These are phyloP conservation scores for Siniperca undulata DNA, from an alignment of 2,797 vertebrate genomes.

Conservation along the genomic window DNA sequence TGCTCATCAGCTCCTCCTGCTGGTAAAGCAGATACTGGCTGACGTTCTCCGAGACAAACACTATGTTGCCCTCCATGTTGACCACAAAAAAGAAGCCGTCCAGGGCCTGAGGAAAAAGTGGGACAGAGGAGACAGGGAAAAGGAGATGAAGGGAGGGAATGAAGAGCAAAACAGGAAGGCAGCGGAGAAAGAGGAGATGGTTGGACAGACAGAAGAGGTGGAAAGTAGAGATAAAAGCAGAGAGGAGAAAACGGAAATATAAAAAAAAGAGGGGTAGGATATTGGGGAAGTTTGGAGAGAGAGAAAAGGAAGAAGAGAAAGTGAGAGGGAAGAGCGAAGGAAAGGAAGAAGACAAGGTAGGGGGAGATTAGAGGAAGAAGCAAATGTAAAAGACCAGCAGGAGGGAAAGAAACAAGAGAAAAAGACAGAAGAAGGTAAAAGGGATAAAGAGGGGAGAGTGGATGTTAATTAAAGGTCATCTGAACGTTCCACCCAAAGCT, in stretches of 20 bases:
- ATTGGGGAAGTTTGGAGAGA: neutral
- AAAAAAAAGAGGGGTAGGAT: neutral
- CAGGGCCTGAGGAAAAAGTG: conserved; percentile 65
- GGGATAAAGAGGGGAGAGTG: neutral
- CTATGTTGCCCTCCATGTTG: conserved; percentile 80
- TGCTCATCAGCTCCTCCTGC: conserved; percentile 95
- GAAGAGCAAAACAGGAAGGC: neutral
- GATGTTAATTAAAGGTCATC: conserved; percentile 41
- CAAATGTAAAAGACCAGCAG: neutral
- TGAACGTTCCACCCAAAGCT: conserved; percentile 30
- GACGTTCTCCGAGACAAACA: conserved; percentile 83
- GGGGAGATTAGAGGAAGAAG: neutral
- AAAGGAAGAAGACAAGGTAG: neutral
- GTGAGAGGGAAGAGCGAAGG: neutral
- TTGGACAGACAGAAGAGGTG: neutral
- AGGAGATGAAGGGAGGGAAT: neutral
- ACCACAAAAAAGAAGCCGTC: conserved; percentile 83
- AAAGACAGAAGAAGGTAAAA: neutral
- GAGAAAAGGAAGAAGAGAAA: neutral
- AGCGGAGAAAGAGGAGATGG: neutral
- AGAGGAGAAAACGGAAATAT: neutral
- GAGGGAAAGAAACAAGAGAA: neutral
- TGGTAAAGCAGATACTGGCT: conserved; percentile 93
- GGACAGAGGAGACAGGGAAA: neutral
- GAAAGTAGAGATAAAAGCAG: neutral